Base-by-base conservation (phyloP, 1,140 invertebrate genomes). In the Grapholita molesta region DNA sequence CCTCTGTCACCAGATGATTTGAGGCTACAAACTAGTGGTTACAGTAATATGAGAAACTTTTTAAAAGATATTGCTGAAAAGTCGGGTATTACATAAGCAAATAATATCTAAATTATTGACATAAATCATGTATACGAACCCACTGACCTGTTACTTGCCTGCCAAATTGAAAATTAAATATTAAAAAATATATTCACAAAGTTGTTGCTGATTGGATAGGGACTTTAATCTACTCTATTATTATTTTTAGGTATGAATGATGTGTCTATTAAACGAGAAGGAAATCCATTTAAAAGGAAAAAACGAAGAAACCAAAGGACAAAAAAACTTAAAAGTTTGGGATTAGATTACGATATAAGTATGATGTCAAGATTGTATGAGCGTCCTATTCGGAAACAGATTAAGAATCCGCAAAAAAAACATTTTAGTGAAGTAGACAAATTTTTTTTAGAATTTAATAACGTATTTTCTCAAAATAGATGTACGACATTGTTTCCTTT, bases 11-110 rank as follows among this genome's bases (percentile, higher is more conserved):
- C 71, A n/a, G 70, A 75, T 72, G 70, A 75, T 25, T 42, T 75
- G 24, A 77, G 66, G n/a, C 48, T 75, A 42, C 71, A 77, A n/a
- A 79, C 72, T 69, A 68, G n/a, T 65, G 71, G 75, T 18, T 67
- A 74, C 11, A 69, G 61, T 12, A 67, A 67, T 42, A 67, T 76
- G 64, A 75, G 76, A 72, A 76, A 74, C 28, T 75, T 76, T 72
- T 72, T 82, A 64, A 23, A 78, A 66, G 69, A 72, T 61, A 75
- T 78, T 25, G 55, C 55, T 32, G 65, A 70, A 35, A 70, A 48
- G 23, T 53, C 38, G 6, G 66, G 32, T 25, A 67, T 15, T 61
- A 28, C 18, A 35, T 32, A 18, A 66, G 68, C 15, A 73, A 28
- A 25, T 7, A 52, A 21, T 53, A 69, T 25, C 15, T n/a, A 21